Conservation (phyloP, 2,113 vertebrate genomes). For the Corynorhinus townsendii region DNA sequence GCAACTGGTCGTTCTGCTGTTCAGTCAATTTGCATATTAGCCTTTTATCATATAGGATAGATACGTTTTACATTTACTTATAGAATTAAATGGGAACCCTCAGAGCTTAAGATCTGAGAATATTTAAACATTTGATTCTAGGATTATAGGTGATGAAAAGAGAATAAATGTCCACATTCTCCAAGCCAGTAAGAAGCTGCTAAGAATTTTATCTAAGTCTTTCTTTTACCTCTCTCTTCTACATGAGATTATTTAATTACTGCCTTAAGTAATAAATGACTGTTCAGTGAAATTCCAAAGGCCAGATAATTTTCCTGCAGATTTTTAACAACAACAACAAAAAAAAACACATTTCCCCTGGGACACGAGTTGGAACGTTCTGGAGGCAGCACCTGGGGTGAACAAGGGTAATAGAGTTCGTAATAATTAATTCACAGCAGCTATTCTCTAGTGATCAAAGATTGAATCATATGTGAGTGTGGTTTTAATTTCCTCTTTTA, state of each 20-base stretch:
- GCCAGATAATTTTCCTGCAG: background rate
- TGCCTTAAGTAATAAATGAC: background rate
- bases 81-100: background rate
- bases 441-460: conserved; percentile 73
- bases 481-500: conserved; percentile 77
- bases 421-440: conserved; percentile 69
- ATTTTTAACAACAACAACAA: background rate
- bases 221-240: background rate
- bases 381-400: conserved; percentile 56
- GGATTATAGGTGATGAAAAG: background rate
- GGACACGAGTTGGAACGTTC: conserved; percentile 15
- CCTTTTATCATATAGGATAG: background rate
- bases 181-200: background rate
- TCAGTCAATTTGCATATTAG: no score
- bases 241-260: background rate
- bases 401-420: conserved; percentile 47
- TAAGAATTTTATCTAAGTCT: background rate
- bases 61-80: background rate
- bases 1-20: no score
- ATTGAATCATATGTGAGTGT: conserved; percentile 70
- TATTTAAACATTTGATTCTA: background rate
- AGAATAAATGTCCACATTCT: background rate
- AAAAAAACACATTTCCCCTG: background rate
- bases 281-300: background rate
- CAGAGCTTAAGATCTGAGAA: background rate